phyloP scores from a whole-genome alignment of 2,797 vertebrate species.

The Buceros bicornis region DNA sequence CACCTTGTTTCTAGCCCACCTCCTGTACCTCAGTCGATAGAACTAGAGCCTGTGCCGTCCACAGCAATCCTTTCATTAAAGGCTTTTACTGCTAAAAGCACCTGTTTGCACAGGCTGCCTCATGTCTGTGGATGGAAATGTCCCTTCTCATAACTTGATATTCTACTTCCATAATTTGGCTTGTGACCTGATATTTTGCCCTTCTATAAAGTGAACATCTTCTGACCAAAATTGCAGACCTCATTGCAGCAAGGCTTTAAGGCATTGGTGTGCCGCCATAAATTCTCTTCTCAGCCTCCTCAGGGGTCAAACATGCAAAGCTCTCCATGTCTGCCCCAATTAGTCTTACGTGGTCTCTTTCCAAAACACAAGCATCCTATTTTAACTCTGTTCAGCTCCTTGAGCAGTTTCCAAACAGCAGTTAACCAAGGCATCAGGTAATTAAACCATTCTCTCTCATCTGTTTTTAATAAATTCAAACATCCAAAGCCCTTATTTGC shows the following conservation, averaged over 20 bases:
- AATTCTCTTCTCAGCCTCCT: conserved; percentile 58
- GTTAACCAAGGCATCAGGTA: background rate
- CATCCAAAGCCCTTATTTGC: conserved; percentile 18
- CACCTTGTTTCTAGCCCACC: background rate
- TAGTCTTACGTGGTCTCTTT: conserved; percentile 69
- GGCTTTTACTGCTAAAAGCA: background rate
- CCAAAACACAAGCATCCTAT: conserved; percentile 65
- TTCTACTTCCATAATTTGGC: background rate
- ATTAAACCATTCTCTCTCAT: conserved; percentile 23
- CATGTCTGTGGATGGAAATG: conserved; percentile 13
- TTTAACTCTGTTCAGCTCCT: conserved; percentile 53
- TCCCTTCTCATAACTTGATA: background rate
- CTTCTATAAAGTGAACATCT: background rate
- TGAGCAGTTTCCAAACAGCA: conserved; percentile 55
- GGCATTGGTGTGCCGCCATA: conserved; percentile 24
- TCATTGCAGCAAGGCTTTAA: background rate
- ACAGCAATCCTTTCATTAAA: background rate
- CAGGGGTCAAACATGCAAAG: conserved; percentile 70
- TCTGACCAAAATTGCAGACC: conserved; percentile 37
- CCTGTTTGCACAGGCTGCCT: background rate
- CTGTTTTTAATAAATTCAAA: conserved; percentile 48
- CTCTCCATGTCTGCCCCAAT: conserved; percentile 65
- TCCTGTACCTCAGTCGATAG: background rate
- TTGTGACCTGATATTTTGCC: conserved; percentile 50
- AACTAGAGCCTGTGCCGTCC: background rate